These are phyloP conservation scores for Seira musarum DNA, from an alignment of 2,888 invertebrate species.

Conservation along the genomic window DNA sequence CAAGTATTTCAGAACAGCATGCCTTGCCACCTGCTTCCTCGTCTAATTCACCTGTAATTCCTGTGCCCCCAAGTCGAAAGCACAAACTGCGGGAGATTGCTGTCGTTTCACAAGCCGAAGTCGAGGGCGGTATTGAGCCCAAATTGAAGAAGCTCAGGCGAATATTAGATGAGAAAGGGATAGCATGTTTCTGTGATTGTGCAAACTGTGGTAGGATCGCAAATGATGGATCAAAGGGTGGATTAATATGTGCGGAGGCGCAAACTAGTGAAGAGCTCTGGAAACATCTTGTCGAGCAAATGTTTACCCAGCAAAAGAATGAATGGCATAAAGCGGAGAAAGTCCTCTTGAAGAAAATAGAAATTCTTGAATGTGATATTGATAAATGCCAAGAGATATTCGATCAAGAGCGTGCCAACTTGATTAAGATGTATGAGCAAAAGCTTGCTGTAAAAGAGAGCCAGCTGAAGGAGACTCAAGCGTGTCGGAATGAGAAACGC, in stretches of 20 bases:
- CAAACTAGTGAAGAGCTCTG: slow-evolving; percentile 63
- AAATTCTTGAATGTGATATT: slow-evolving; percentile 67
- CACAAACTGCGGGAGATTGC: slow-evolving; percentile 41
- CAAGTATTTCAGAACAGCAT: background rate
- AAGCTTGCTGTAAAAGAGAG: slow-evolving; percentile 76
- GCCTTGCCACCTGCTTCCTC: slow-evolving; percentile 42
- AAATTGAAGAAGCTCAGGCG: slow-evolving; percentile 60
- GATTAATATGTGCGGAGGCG: slow-evolving; percentile 25
- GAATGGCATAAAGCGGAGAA: slow-evolving; percentile 65
- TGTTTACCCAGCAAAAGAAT: slow-evolving; percentile 51
- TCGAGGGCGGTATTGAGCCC: slow-evolving; percentile 56
- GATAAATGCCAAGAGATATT: slow-evolving; percentile 63
- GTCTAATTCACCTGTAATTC: slow-evolving; percentile 6
- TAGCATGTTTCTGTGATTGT: slow-evolving; percentile 46
- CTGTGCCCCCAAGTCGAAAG: slow-evolving; percentile 38
- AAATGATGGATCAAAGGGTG: slow-evolving; percentile 45
- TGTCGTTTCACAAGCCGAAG: background rate
- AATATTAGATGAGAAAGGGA: slow-evolving; percentile 44
- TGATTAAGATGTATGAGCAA: slow-evolving; percentile 64
- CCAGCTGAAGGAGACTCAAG: slow-evolving; percentile 72
- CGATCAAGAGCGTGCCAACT: slow-evolving; percentile 58
- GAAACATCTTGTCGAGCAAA: slow-evolving; percentile 60
- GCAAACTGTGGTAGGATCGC: slow-evolving; percentile 41
- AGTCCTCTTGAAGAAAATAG: slow-evolving; percentile 64
- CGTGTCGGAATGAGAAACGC: slow-evolving; percentile 62